These are phyloP conservation scores for Heteromurus nitidus DNA, from an alignment of 2,888 invertebrate species.

Conservation along the genomic window DNA sequence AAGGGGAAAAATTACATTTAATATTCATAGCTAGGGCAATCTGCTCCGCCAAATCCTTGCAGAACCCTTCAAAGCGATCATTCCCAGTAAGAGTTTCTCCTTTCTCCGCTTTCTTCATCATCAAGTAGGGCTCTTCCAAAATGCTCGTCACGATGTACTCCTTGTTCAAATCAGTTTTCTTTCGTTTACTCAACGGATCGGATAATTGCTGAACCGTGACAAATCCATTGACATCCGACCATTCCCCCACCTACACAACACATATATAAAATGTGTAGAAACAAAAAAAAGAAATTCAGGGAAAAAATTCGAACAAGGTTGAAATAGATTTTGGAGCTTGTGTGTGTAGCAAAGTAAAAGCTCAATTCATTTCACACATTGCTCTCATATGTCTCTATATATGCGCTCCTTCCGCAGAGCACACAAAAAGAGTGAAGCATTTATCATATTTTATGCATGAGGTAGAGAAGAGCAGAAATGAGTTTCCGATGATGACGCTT, in stretches of 20 bases:
- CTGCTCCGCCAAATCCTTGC: constrained; percentile 84
- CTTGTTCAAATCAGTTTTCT: constrained; percentile 82
- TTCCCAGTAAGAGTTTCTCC: constrained; percentile 83
- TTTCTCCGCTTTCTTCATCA: constrained; percentile 82
- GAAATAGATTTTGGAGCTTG: neutral
- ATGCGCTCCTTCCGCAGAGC: neutral
- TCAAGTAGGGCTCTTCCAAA: constrained; percentile 91
- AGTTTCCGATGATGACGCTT: constrained; percentile 47
- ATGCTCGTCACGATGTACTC: constrained; percentile 92
- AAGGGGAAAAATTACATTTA: no score
- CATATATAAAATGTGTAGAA: neutral
- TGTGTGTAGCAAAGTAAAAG: constrained; percentile 21
- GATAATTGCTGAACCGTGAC: constrained; percentile 63
- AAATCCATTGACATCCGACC: constrained; percentile 70
- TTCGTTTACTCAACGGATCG: constrained; percentile 54
- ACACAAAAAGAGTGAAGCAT: neutral
- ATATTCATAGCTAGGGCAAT: constrained; percentile 85
- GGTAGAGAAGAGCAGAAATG: constrained; percentile 23
- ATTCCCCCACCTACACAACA: constrained; percentile 67
- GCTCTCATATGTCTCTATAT: neutral
- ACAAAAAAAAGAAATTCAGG: constrained; percentile 19
- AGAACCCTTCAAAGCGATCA: constrained; percentile 86
- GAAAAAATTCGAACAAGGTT: neutral
- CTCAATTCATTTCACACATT: constrained; percentile 60
- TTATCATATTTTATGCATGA: constrained; percentile 62